Base-by-base conservation (phyloP, 2,888 invertebrate genomes). In the Elegia similella region DNA sequence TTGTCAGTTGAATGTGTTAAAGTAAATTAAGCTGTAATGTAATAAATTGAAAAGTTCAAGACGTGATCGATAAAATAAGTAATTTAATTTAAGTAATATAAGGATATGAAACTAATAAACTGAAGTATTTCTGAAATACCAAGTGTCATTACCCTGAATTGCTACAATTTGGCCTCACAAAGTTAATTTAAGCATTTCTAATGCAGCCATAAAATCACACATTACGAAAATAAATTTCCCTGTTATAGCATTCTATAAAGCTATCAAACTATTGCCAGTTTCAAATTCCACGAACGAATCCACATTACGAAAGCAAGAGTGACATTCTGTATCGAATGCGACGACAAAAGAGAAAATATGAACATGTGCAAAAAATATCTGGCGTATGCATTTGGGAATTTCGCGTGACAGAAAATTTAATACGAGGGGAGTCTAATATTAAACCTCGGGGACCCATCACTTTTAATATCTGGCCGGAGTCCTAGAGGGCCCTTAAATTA, bases 341-440 rank as follows among this genome's bases (percentile, higher is more conserved):
- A 74, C 66, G 69, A 90, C 88, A 90, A 89, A 84, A 73, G 84
- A 77, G 68, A 78, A 72, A 88, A 89, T 87, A 86, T 83, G 89
- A 90, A 90, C 91, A 91, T 91, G 90, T 91, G 91, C 91, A 88
- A 89, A 91, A 90, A 90, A 90, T 89, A 88, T 88, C 83, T 84
- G 81, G 80, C 84, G 82, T 85, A 85, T 90, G 86, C 90, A 88
- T 90, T 89, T 88, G 90, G 91, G 91, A 91, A 89, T 90, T 88
- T 85, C 85, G 84, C 88, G 88, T 88, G 90, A 88, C 89, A 88
- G 83, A 88, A 86, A 89, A 90, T 91, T 90, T 90, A 89, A 91
- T 90, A 86, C 88, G 84, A 85, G 89, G 91, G 91, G 89, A 84
- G 88, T 88, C 86, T 86, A 86, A 89, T 90, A 91, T 90, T 90